Base-by-base conservation (phyloP, 2,888 invertebrate genomes). In the Coleophora deauratella region DNA sequence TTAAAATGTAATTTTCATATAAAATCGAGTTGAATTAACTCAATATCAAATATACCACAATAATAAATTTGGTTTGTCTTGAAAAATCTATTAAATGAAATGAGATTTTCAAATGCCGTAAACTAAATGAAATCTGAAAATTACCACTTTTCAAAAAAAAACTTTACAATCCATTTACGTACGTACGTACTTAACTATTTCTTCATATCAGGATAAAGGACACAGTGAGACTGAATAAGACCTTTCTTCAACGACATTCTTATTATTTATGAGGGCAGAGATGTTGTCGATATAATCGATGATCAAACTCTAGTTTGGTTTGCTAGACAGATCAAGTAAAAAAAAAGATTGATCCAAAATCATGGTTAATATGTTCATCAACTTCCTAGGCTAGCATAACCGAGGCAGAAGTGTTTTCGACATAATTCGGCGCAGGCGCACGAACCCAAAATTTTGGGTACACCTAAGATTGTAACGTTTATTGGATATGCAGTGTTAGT, bases 301-400 rank as follows among this genome's bases (percentile, higher is more conserved):
- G 30, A 43, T 41, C 39, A 41, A 44, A 4, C 21, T 21, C 21
- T 21, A 3, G 3, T 4, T 6, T 4, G 6, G 21, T 21, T 21
- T 6, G 6, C 3, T 21, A 21, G 21, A 21, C 6, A 43, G 21
- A 33, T 41, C 38, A 44, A 39, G 40, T 51, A 52, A 47, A 54
- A 54, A 54, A 59, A 57, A 50, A 42, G 46, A 66, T 54, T 66
- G 67, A 60, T 72, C 63, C 54, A 72, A 78, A 69, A 78, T 74
- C 66, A 77, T 73, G 69, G 77, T 71, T 67, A 75, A 68, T 62
- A 65, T 68, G 65, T 78, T 78, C 72, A 77, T 76, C 76, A 67
- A 72, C 60, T 68, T 73, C 68, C 62, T 58, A 73, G 73, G 69
- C 52, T 31, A 38, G 37, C 73, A 75, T 70, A 64, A 54, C 53